Base-by-base conservation (phyloP, 2,113 vertebrate genomes). In the Larimichthys polyactis region DNA sequence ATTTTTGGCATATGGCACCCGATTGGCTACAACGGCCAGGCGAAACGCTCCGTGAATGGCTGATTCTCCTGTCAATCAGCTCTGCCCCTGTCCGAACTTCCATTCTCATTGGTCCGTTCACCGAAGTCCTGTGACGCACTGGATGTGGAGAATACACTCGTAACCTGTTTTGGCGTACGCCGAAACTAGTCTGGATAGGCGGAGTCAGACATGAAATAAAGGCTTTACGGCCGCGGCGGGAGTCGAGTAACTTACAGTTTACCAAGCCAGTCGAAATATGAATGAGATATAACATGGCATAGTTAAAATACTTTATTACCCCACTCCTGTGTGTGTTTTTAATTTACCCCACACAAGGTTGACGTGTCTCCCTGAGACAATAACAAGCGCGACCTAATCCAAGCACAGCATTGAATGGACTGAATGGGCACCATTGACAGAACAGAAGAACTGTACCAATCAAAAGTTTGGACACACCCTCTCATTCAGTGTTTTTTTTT, bases 41-140 rank as follows among this genome's bases (percentile, higher is more conserved):
- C 52, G 36, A 86, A 46, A 9, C 71, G 81, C 22, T 20, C 0
- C 16, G 9, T 94, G 43, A 94, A 94, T 95, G 94, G 94, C 64
- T 71, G 19, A 2, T 4, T 62, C 14, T 2, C 0, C 43, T 85
- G 94, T 90, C 95, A 90, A 79, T 90, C 60, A 93, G 90, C 62
- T 76, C 81, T 85, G 88, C 91, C 85, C 87, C 92, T 85, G 54
- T 75, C n/a, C 51, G n/a, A 79, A 69, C 4, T 43, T 17, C 3
- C 19, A 15, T 36, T 81, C 3, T 69, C 49, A 95, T 95, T 95
- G 94, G 95, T 90, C 49, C 4, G 63, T 79, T 71, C 7, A 64
- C 62, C 12, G 84, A 73, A 67, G 49, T 54, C 64, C 36, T 54
- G 63, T 82, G 72, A 92, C n/a, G 82, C 66, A n/a, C 11, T 68